Evolutionary conservation across 2,888 invertebrate species (phyloP), one percentile per base, ranked within the genome.

Genomic region (Pristionchus japonicus): DNA sequence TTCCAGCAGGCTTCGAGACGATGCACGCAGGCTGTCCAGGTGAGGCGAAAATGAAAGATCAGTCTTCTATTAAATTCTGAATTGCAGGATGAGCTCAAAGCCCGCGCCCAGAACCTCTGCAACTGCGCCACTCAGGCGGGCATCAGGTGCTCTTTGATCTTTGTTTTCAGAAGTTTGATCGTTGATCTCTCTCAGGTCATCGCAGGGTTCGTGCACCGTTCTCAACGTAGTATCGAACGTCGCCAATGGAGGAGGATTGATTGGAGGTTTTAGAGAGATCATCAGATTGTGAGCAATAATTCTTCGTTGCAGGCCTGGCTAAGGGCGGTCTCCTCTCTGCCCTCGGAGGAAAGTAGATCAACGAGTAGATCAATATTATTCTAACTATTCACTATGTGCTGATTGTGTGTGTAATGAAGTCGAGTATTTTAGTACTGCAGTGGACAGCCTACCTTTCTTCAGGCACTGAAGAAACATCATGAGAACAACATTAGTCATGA

Each of bases 51-150:
- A 17, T 57, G 4, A 15, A 23, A 23, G 17, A 23, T 7, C n/a
- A n/a, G n/a, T n/a, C 3, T n/a, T 4, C 57, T 9, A 1, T 3
- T 7, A 27, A 77, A 15, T 77, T 9, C 1, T 1, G 1, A 47
- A 77, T 77, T 43, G n/a, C 34, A 77, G 49, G 86, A 86, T n/a
- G 86, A 86, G 34, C 70, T 86, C 27, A 87, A 77, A 20, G 23
- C 43, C 9, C 77, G 87, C 11, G 80, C 57, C n/a, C 77, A 90
- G 77, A 90, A 92, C 40, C 88, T 93, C 74, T 93, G 93, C 89
- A 90, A 91, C 57, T 94, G 94, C 87, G 90, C 92, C 31, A 90
- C 91, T 80, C 90, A 90, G 34, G 93, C 93, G 9, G 93, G 93
- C 34, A 91, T 93, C 49, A 90, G 88, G 93, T 90, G 20, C 27